A percentile compares a stretch with the other conserved stretches of the same genome.
Conservation (phyloP, 2,888 invertebrate genomes). For the Toxonevra muliebris region DNA sequence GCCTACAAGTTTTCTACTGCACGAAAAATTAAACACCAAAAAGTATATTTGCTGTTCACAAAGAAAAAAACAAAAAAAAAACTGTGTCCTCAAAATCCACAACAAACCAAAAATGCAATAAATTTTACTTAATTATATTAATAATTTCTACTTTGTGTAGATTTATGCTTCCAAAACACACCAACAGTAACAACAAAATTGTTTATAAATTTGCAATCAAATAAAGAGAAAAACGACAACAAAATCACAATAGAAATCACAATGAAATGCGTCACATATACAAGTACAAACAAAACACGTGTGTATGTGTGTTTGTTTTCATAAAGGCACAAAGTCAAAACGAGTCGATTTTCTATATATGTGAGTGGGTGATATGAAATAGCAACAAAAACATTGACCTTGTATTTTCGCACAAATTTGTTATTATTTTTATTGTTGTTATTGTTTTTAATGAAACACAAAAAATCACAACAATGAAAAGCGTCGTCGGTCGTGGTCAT, state of each 20-base stretch:
- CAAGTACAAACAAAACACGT: no score
- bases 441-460: slow-evolving; percentile 18
- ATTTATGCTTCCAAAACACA: no score
- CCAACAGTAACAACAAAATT: not conserved
- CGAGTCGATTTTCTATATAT: not conserved
- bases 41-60: no score
- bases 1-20: no score
- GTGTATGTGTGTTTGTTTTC: not conserved
- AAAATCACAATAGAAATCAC: not conserved
- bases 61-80: no score
- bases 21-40: no score
- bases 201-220: not conserved
- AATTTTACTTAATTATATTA: no score
- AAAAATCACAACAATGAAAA: slow-evolving; percentile 19
- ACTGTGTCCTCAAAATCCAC: no score
- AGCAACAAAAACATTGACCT: slow-evolving; percentile 44
- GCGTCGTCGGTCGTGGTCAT: slow-evolving; percentile 18
- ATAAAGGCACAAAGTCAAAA: not conserved
- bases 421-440: slow-evolving; percentile 26
- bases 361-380: slow-evolving; percentile 18
- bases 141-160: no score
- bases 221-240: not conserved
- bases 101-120: no score
- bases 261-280: no score
- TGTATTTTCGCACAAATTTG: slow-evolving; percentile 43